Percentiles rank a stretch among this genome's conserved stretches.
Evolutionary conservation across 2,888 invertebrate genomes (phyloP).

Genomic region (Mellilla xanthometata): DNA sequence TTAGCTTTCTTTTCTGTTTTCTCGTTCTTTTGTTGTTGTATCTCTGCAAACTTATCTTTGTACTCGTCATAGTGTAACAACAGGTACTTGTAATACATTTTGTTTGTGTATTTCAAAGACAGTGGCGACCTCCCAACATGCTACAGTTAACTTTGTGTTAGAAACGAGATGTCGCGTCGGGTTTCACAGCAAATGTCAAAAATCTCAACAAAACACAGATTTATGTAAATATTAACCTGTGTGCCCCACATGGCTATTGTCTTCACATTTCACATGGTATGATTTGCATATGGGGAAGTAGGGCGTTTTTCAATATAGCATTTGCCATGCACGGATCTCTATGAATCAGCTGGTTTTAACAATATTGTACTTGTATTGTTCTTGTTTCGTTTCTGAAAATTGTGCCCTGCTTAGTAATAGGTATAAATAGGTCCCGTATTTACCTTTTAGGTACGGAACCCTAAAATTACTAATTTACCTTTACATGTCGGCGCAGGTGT

Average conservation of each 20-base stretch:
- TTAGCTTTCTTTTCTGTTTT: conserved; percentile 18
- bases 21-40: conserved; percentile 12
- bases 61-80: neutral
- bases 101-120: neutral
- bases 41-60: conserved; percentile 4
- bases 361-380: too few species aligned
- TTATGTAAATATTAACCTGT: conserved; percentile 57
- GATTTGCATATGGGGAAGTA: conserved; percentile 77
- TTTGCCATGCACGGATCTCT: neutral
- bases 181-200: conserved; percentile 44
- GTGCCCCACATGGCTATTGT: conserved; percentile 64
- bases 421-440: too few species aligned
- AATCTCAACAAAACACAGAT: conserved; percentile 48
- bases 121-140: conserved; percentile 7
- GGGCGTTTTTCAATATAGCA: conserved; percentile 59
- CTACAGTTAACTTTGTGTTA: conserved; percentile 31
- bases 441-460: too few species aligned
- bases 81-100: neutral
- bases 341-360: neutral
- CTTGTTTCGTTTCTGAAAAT: too few species aligned
- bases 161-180: conserved; percentile 33
- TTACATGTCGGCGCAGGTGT: too few species aligned
- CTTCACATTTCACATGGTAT: conserved; percentile 63
- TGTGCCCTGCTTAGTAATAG: too few species aligned
- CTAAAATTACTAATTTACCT: too few species aligned